These are phyloP conservation scores for Drosophila kepulauana DNA, from an alignment of 1,140 invertebrate species.

Conservation along the genomic window DNA sequence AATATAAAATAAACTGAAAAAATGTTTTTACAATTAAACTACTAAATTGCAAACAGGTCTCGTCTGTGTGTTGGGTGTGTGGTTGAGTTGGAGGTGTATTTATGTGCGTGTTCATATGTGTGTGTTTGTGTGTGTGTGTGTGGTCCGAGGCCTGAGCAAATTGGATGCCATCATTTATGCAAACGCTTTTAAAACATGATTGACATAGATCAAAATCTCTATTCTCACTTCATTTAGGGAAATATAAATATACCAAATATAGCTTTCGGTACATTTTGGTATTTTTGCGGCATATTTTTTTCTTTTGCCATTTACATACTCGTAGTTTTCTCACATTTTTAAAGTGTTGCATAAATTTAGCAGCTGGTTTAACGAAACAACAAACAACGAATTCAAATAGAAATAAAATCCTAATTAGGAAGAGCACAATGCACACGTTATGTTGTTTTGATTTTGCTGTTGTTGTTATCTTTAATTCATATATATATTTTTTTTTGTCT, in stretches of 20 bases:
- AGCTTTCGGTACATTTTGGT: too few relatives aligned
- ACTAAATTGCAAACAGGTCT: slow-evolving; percentile 66
- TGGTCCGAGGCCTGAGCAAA: slow-evolving; percentile 14
- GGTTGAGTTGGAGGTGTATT: slow-evolving; percentile 6
- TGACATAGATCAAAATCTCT: neutral
- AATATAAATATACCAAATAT: too few relatives aligned
- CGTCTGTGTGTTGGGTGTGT: slow-evolving; percentile 26
- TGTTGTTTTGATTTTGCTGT: slow-evolving; percentile 14
- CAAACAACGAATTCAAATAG: neutral
- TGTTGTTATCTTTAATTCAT: neutral
- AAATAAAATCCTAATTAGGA: slow-evolving; percentile 8
- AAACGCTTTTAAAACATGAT: neutral
- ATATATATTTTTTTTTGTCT: slow-evolving; percentile 3
- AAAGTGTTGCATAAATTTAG: neutral
- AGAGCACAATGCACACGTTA: slow-evolving; percentile 12
- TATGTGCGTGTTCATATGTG: slow-evolving; percentile 19
- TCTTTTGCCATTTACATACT: neutral
- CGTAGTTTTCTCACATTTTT: neutral
- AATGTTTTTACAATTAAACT: slow-evolving; percentile 59
- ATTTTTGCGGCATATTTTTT: too few relatives aligned
- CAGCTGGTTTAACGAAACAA: slow-evolving; percentile 4
- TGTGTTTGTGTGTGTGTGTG: slow-evolving; percentile 9
- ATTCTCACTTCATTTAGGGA: too few relatives aligned
- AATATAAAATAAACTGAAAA: slow-evolving; percentile 53
- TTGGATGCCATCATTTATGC: slow-evolving; percentile 6